phyloP scores from a whole-genome alignment of 2,113 vertebrate genomes.

The Pedionomus torquatus region DNA sequence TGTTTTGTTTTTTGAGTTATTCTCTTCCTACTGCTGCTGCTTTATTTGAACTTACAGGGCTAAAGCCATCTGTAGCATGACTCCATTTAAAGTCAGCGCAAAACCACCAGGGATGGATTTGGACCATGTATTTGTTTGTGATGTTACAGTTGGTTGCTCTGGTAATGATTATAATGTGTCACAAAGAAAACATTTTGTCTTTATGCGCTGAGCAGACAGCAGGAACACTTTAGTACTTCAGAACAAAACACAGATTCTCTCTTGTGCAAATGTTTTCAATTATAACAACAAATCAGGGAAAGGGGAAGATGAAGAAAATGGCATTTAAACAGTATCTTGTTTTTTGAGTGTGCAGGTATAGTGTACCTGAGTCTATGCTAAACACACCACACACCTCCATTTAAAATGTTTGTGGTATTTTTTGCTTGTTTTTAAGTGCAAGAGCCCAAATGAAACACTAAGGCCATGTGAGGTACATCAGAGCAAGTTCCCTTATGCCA shows the following conservation, averaged over 20 bases:
- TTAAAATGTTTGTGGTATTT: neutral
- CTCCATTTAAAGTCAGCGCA: constrained; percentile 54
- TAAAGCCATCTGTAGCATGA: neutral
- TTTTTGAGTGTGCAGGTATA: neutral
- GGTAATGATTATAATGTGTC: constrained; percentile 60
- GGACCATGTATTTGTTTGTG: constrained; percentile 41
- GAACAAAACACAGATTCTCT: constrained; percentile 29
- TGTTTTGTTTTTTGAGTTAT: neutral
- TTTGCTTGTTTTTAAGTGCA: constrained; percentile 81
- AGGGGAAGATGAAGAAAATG: neutral
- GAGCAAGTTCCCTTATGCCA: constrained; percentile 95
- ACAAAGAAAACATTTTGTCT: constrained; percentile 61
- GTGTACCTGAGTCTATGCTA: neutral
- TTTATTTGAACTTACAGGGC: constrained; percentile 35
- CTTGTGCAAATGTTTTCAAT: constrained; percentile 22
- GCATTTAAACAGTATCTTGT: neutral
- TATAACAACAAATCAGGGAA: neutral
- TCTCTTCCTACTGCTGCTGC: constrained; percentile 8
- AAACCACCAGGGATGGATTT: constrained; percentile 33
- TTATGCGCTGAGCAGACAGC: constrained; percentile 10
- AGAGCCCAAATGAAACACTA: constrained; percentile 85
- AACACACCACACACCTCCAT: neutral
- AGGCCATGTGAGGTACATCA: constrained; percentile 94
- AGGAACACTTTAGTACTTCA: constrained; percentile 37
- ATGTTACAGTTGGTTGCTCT: constrained; percentile 63